Percentiles rank a stretch among this genome's conserved stretches.
Conservation (phyloP, 2,888 invertebrate species). For the Philhelius pedissequus region DNA sequence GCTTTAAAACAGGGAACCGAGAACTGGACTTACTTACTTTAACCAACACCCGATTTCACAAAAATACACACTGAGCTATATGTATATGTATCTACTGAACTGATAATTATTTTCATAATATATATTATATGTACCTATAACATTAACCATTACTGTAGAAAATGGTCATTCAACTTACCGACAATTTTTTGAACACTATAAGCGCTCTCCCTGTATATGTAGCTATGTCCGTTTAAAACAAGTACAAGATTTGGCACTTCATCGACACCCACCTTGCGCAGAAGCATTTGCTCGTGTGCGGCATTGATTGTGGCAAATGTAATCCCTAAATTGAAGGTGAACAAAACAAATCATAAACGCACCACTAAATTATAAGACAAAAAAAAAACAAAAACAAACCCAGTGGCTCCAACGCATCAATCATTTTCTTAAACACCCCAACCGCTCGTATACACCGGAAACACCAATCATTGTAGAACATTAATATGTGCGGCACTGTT, state of each 20-base stretch:
- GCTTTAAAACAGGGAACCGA: no score
- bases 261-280: conserved; percentile 88
- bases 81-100: no score
- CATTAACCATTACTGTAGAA: background rate
- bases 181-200: conserved; percentile 89
- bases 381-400: conserved; percentile 80
- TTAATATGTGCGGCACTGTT: conserved; percentile 89
- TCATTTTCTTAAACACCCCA: conserved; percentile 89
- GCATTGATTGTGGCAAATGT: conserved; percentile 91
- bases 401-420: conserved; percentile 90
- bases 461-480: conserved; percentile 97
- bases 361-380: background rate
- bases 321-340: conserved; percentile 76
- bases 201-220: conserved; percentile 90
- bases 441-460: conserved; percentile 94
- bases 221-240: conserved; percentile 89
- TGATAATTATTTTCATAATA: background rate
- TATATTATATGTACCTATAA: background rate
- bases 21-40: no score
- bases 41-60: no score
- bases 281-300: conserved; percentile 88
- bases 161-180: conserved; percentile 79
- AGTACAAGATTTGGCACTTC: conserved; percentile 90
- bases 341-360: background rate
- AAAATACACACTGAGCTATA: no score